Evolutionary conservation across 92 coral and sea anemone species (phyloP), one percentile per base, ranked within the genome.

Genomic region (Actinostola sp.): DNA sequence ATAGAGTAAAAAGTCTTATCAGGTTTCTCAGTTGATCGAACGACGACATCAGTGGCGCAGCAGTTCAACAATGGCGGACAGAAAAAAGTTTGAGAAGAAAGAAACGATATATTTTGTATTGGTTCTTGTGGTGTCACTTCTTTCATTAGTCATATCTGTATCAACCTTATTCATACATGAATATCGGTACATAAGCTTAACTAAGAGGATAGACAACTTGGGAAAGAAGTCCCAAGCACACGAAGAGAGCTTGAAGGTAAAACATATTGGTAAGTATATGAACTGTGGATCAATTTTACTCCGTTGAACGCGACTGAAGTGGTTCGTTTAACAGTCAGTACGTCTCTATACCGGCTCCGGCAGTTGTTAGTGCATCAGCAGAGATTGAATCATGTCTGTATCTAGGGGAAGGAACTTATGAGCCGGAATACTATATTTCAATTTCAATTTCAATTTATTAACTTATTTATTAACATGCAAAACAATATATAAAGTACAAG

Each of bases 121-220:
- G 21, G 63, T 57, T 57, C 63, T 57, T 30, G 12, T 57, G 8
- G 39, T 57, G 2, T 57, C 63, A 12, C 9, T 57, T n/a, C 12
- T 30, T 57, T 57, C 63, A 0, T 30, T 57, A 5, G 5, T 29
- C 11, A 57, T 57, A 27, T 57, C 63, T 27, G 63, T 57, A 5
- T 17, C 31, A 24, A 51, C 62, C 2, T 50, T 68, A 11, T 33
- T 68, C 31, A 27, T 50, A 27, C 41, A 49, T 49, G 74, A 68
- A 51, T 52, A 68, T 13, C 43, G 74, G 8, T 68, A 68, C 43
- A 30, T 62, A 0, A 51, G 11, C 35, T 68, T 68, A 42, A 5
- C 10, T 2, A 56, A 68, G 6, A 68, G n/a, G 33, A 51, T 32
- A 14, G 31, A 51, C 17, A 10, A 32, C 6, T 33, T 68, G 8